Base-by-base conservation (phyloP, 2,113 vertebrate species). In the Cochlearius cochlearius region DNA sequence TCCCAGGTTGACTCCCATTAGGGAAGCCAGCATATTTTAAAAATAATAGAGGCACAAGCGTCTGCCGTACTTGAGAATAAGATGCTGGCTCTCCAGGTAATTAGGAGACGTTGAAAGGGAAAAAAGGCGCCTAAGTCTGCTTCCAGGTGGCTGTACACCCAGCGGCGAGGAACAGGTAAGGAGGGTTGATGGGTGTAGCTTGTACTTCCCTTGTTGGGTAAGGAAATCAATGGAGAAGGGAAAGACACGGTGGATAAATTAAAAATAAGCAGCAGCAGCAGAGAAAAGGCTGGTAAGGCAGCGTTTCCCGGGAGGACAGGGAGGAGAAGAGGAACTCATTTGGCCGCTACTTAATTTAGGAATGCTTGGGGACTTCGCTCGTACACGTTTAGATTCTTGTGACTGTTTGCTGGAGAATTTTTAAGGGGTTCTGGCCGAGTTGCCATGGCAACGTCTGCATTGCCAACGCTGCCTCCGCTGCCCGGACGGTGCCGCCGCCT, bases 211-310 rank as follows among this genome's bases (percentile, higher is more conserved):
- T 14, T 34, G 16, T 12, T 36, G 1, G 1, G 14, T 5, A 6
- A 5, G 36, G 45, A 59, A 21, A 16, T 29, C n/a, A 2, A 3
- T 2, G 67, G 66, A 15, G 45, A 34, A 22, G 76, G 29, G 71
- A 36, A 5, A 32, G 43, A 16, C n/a, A 7, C 2, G 0, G 27
- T 0, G 9, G 11, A 5, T 10, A 23, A 34, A 52, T 50, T 59
- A 11, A n/a, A n/a, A 64, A 32, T 5, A 6, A 63, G 22, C 23
- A 21, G 26, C 30, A 39, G 45, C 55, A 36, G 76, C 23, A 22
- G 10, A 14, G 60, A 6, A 22, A 30, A 47, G 53, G 86, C 90
- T 59, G 56, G 27, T 10, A 5, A 30, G 60, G 62, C 52, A n/a
- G 34, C 21, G 4, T 20, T 21, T 77, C 68, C 73, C 3, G 0